A percentile compares a stretch with the other conserved stretches of the same genome.
Conservation (phyloP, 2,113 vertebrate genomes). For the Eleginops maclovinus region DNA sequence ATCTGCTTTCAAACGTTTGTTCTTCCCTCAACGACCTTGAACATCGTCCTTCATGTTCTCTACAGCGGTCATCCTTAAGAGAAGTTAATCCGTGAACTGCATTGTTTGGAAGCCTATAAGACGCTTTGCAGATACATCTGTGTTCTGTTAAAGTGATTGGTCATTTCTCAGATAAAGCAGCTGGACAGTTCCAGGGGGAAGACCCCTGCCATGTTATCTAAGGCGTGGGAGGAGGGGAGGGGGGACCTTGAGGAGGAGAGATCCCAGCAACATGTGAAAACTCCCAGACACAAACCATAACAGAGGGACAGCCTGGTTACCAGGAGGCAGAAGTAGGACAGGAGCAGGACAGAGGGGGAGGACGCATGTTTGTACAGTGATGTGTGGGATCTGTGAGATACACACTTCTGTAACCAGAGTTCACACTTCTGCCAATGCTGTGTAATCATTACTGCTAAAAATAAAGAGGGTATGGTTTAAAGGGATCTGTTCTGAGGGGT, state of each 20-base stretch:
- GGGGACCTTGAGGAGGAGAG: constrained; percentile 53
- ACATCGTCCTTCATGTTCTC: constrained; percentile 63
- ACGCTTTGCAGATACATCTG: constrained; percentile 80
- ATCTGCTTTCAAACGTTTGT: constrained; percentile 72
- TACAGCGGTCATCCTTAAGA: constrained; percentile 59
- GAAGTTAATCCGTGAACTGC: constrained; percentile 67
- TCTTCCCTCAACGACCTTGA: constrained; percentile 60
- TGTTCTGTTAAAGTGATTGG: constrained; percentile 81
- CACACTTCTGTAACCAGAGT: constrained; percentile 20
- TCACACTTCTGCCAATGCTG: constrained; percentile 1
- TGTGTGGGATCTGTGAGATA: constrained; percentile 28
- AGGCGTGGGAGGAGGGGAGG: constrained; percentile 64
- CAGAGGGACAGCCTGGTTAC: constrained; percentile 72
- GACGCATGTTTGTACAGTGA: constrained; percentile 9
- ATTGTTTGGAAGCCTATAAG: constrained; percentile 74
- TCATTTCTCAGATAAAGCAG: constrained; percentile 79
- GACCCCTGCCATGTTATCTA: constrained; percentile 81
- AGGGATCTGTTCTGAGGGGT: constrained; percentile 6
- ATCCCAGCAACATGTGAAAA: constrained; percentile 75
- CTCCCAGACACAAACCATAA: constrained; percentile 75
- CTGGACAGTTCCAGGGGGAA: constrained; percentile 79
- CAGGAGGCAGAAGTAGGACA: constrained; percentile 49
- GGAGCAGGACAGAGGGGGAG: constrained; percentile 8
- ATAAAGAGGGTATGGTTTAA: constrained; percentile 31
- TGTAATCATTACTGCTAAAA: constrained; percentile 30